A percentile compares a stretch with the other conserved stretches of the same genome.
phyloP scores from a whole-genome alignment of 2,888 invertebrate genomes.

The Drosophila stalkeri region DNA sequence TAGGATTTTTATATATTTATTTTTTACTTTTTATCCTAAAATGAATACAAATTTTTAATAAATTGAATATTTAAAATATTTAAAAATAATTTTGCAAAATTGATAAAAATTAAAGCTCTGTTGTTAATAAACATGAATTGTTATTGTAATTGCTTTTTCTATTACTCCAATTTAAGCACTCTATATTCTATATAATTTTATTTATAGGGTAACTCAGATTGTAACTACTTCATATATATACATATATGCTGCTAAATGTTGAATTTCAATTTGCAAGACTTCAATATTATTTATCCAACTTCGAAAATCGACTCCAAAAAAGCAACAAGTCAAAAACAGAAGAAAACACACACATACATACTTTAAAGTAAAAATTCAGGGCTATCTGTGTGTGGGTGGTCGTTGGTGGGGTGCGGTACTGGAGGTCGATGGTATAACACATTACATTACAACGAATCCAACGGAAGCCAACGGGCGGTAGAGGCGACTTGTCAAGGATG shows the following conservation, averaged over 20 bases:
- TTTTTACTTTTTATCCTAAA: too few species aligned
- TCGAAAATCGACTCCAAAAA: conserved; percentile 15
- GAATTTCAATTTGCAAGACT: neutral
- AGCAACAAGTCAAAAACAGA: conserved; percentile 65
- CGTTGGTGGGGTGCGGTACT: neutral
- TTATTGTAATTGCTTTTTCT: too few species aligned
- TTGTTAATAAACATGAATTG: too few species aligned
- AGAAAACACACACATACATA: neutral
- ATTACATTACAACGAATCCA: conserved; percentile 40
- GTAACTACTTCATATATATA: neutral
- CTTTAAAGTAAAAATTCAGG: conserved; percentile 34
- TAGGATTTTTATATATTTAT: too few species aligned
- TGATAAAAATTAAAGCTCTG: too few species aligned
- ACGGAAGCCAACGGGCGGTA: conserved; percentile 24
- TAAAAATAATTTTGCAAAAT: too few species aligned
- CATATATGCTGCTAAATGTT: neutral
- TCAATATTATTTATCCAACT: conserved; percentile 10
- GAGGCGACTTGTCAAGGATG: conserved; percentile 56
- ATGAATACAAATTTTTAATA: too few species aligned
- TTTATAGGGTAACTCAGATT: neutral
- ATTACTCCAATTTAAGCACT: too few species aligned
- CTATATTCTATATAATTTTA: too few species aligned
- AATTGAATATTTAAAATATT: too few species aligned
- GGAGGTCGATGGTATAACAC: conserved; percentile 15
- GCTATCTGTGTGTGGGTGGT: neutral